Evolutionary conservation across 2,113 vertebrate genomes (phyloP).

Genomic region (Rattus rattus): DNA sequence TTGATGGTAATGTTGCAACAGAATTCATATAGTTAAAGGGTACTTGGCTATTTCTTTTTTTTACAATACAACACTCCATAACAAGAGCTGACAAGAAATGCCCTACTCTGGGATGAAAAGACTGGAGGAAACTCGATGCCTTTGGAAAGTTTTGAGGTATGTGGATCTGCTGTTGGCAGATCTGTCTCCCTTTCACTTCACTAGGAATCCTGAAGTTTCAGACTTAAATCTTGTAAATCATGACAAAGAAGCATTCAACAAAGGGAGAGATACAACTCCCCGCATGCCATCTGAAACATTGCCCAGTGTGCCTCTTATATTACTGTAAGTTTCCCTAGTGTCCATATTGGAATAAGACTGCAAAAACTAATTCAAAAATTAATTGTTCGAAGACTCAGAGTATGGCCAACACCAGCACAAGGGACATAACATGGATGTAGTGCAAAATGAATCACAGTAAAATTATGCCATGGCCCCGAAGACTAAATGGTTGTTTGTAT

Average conservation of each 20-base stretch:
- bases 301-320: background rate
- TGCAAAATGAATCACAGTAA: background rate
- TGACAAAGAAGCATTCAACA: background rate
- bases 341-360: background rate
- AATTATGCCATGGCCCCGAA: background rate
- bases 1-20: background rate
- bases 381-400: background rate
- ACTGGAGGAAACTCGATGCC: constrained; percentile 35
- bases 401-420: background rate
- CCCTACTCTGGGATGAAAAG: constrained; percentile 9
- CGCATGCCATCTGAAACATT: background rate
- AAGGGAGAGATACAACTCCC: background rate
- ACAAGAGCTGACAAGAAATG: constrained; percentile 44
- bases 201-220: background rate
- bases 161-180: background rate
- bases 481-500: background rate
- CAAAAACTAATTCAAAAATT: background rate
- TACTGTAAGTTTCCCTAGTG: background rate
- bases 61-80: background rate
- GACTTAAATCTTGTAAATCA: constrained; percentile 35
- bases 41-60: constrained; percentile 1
- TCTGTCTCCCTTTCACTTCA: background rate
- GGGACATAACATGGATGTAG: background rate
- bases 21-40: background rate
- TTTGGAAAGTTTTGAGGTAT: constrained; percentile 15